Base-by-base conservation (phyloP, 2,888 invertebrate species). In the Melanostoma scalare region DNA sequence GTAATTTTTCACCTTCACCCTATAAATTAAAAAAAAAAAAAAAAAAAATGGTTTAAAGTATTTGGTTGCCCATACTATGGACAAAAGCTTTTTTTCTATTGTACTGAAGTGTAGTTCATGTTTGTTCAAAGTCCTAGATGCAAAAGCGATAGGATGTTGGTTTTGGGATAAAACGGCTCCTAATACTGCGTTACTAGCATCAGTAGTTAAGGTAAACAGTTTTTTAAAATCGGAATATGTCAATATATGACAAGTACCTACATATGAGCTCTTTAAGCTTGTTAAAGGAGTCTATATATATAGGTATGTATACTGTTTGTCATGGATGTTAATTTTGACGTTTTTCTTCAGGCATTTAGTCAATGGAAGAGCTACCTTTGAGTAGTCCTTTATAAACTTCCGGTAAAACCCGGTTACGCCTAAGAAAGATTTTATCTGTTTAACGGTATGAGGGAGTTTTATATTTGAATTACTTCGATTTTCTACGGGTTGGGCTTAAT, bases 401-500 rank as follows among this genome's bases (percentile, higher is more conserved):
- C n/a, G n/a, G n/a, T n/a, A n/a, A n/a, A n/a, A n/a, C n/a, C n/a
- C n/a, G n/a, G n/a, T n/a, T n/a, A n/a, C n/a, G n/a, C n/a, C n/a
- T n/a, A n/a, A n/a, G n/a, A n/a, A n/a, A n/a, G n/a, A n/a, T n/a
- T n/a, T n/a, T n/a, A n/a, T n/a, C n/a, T n/a, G n/a, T n/a, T n/a
- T 60, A 6, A 10, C 33, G 1, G 60, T 46, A 2, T 33, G 33
- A 86, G 79, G 53, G 35, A 86, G 84, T 48, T 87, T 67, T 71
- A 87, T n/a, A n/a, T n/a, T n/a, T n/a, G n/a, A n/a, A n/a, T n/a
- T n/a, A n/a, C n/a, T n/a, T n/a, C n/a, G 1, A 87, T 86, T 85
- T 89, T 89, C 4, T 86, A 84, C 0, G 88, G 87, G 60, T 89
- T 87, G 4, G 89, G 88, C 58, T 75, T 86, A 6, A 88, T 85